A percentile compares a stretch with the other conserved stretches of the same genome.
phyloP scores from a whole-genome alignment of 2,113 vertebrate genomes.

The Apus apus region DNA sequence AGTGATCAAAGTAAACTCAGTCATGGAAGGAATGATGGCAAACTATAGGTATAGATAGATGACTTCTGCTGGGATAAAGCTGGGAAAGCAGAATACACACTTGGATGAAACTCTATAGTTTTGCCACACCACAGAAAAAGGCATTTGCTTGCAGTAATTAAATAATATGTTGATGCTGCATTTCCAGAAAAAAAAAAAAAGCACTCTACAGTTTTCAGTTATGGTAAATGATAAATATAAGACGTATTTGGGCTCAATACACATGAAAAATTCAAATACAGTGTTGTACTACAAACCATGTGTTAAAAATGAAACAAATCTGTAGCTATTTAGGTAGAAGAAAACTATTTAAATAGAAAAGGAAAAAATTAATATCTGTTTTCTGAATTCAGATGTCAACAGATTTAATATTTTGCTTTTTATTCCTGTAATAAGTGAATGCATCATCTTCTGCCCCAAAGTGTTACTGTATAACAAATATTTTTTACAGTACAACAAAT shows the following conservation, averaged over 20 bases:
- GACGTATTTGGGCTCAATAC: background rate
- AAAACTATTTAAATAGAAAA: background rate
- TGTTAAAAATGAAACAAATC: conserved; percentile 4
- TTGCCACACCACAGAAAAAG: background rate
- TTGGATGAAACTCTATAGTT: background rate
- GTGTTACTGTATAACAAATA: background rate
- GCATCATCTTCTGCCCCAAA: background rate
- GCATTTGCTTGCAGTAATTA: background rate
- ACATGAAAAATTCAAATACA: background rate
- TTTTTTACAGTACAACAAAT: background rate
- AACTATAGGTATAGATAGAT: background rate
- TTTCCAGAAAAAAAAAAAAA: background rate
- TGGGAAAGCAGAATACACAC: background rate
- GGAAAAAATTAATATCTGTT: background rate
- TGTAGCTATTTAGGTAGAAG: background rate
- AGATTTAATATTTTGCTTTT: background rate
- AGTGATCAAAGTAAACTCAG: background rate
- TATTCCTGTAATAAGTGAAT: background rate
- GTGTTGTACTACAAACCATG: background rate
- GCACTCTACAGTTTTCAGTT: background rate
- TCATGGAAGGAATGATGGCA: background rate
- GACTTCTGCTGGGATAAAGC: background rate
- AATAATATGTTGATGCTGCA: background rate
- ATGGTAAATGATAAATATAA: background rate
- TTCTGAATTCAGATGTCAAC: background rate